phyloP scores from a whole-genome alignment of 2,888 invertebrate genomes.

The Mimachlamys varia region DNA sequence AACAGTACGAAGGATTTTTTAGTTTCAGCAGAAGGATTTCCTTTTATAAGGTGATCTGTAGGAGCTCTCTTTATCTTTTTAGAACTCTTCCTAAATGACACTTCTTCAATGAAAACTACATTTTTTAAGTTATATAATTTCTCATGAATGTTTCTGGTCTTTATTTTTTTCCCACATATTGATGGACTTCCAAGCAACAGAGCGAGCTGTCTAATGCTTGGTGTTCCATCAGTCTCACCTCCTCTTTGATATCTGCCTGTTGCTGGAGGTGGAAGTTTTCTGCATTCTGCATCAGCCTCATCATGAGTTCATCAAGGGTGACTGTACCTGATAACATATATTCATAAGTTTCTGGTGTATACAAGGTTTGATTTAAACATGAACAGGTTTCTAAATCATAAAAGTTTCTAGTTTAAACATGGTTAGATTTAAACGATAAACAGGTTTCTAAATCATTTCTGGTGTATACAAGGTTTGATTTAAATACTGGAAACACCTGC shows the following conservation, averaged over 20 bases:
- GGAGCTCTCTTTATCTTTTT: too few relatives aligned
- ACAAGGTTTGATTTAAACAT: not conserved
- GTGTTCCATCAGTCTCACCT: constrained; percentile 81
- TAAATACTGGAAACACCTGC: not conserved
- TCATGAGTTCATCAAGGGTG: constrained; percentile 93
- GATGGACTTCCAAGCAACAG: too few relatives aligned
- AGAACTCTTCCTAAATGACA: too few relatives aligned
- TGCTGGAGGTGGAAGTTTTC: constrained; percentile 92
- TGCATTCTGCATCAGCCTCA: constrained; percentile 92
- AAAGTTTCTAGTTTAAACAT: too few relatives aligned
- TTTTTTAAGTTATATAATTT: too few relatives aligned
- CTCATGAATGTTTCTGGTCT: too few relatives aligned
- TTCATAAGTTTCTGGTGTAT: too few relatives aligned
- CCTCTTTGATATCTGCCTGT: constrained; percentile 90
- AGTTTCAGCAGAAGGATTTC: too few relatives aligned
- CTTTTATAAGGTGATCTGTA: too few relatives aligned
- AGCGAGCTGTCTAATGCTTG: too few relatives aligned
- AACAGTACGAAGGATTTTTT: not conserved
- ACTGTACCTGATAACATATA: constrained; percentile 87
- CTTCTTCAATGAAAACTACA: too few relatives aligned
- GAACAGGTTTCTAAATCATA: not conserved
- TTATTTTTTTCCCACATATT: not conserved
- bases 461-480: not conserved
- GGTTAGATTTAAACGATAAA: not conserved
- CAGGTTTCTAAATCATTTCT: not conserved